These are phyloP conservation scores for Caenorhabditis briggsae DNA, from an alignment of 1,140 invertebrate genomes.

Conservation along the genomic window DNA sequence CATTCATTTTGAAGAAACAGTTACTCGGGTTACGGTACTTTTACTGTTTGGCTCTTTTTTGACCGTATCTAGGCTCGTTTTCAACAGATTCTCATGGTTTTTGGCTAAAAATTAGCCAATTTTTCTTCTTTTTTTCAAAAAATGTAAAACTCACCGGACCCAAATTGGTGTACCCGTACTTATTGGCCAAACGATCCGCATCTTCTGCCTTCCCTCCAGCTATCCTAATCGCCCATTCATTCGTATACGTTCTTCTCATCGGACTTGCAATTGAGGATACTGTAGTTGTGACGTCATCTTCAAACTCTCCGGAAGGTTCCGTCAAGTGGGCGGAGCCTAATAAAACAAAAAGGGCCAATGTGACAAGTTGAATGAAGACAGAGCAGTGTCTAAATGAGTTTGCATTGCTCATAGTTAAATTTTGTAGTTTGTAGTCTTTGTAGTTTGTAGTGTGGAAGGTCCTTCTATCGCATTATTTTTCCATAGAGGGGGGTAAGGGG, in stretches of 20 bases:
- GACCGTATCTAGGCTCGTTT: no score
- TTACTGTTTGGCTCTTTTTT: no score
- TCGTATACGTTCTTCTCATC: slow-evolving; percentile 69
- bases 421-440: neutral
- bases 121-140: no score
- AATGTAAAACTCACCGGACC: slow-evolving; percentile 71
- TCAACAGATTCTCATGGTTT: no score
- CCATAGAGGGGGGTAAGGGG: neutral
- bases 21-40: no score
- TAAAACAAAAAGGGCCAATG: neutral
- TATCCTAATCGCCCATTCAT: slow-evolving; percentile 75
- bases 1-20: neutral
- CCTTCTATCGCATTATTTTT: neutral
- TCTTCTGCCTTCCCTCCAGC: slow-evolving; percentile 69
- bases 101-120: no score
- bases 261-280: slow-evolving; percentile 47
- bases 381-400: slow-evolving; percentile 24
- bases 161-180: slow-evolving; percentile 77
- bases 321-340: neutral
- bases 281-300: slow-evolving; percentile 49
- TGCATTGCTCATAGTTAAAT: neutral
- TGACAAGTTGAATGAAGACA: neutral
- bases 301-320: neutral
- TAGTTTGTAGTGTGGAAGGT: neutral
- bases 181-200: slow-evolving; percentile 73